Evolutionary conservation across 2,888 invertebrate genomes (phyloP).

Genomic region (Lepidonotus clava): DNA sequence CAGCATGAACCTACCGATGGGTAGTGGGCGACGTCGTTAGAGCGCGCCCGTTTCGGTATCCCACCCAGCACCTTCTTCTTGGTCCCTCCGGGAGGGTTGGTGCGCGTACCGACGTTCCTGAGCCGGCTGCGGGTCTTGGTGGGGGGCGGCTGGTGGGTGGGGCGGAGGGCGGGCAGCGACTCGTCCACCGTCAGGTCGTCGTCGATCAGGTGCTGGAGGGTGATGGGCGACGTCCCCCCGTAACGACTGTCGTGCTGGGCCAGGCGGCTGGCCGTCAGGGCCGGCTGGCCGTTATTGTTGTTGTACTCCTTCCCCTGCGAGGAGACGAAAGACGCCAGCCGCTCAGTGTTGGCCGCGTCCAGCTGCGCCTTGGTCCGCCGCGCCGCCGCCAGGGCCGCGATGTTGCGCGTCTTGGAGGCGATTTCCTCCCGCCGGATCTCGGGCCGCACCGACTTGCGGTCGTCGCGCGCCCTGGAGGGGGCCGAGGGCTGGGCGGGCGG

Average conservation of each 20-base stretch:
- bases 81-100: not conserved
- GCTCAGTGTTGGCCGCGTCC: conserved; percentile 63
- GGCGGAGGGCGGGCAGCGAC: not conserved
- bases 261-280: conserved; percentile 72
- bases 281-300: not conserved
- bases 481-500: not conserved
- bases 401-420: conserved; percentile 74
- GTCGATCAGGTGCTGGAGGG: conserved; percentile 35
- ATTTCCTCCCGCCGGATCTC: conserved; percentile 64
- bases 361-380: conserved; percentile 71
- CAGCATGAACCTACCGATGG: conserved; percentile 10
- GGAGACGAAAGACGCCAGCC: not conserved
- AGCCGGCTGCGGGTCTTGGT: not conserved
- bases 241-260: conserved; percentile 74
- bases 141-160: not conserved
- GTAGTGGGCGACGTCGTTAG: conserved; percentile 38
- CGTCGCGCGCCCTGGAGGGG: not conserved
- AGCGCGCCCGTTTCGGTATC: not conserved
- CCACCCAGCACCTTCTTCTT: not conserved
- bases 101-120: not conserved
- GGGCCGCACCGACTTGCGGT: not conserved
- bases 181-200: conserved; percentile 25
- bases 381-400: conserved; percentile 76
- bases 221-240: conserved; percentile 58
- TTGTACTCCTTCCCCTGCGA: not conserved